Percentiles rank a stretch among this genome's conserved stretches.
These are phyloP conservation scores for Drosophila tanythrix DNA, from an alignment of 2,888 invertebrate species.

Conservation along the genomic window DNA sequence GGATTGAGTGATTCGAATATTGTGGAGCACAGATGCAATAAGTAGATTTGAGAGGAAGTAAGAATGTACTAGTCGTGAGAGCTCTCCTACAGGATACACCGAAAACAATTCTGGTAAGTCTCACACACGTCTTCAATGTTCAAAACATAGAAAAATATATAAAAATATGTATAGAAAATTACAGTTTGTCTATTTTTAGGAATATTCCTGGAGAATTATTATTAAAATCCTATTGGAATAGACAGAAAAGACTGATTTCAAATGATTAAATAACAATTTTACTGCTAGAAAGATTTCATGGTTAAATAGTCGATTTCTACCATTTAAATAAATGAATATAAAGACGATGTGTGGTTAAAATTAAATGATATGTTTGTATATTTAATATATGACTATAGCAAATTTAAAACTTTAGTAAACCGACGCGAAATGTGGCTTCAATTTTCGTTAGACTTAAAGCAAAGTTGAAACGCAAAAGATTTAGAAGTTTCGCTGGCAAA, in stretches of 20 bases:
- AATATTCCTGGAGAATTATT: not conserved
- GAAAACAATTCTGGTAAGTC: not conserved
- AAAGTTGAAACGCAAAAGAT: not conserved
- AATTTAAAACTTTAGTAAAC: not conserved
- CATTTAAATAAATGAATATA: not conserved
- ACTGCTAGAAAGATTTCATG: not conserved
- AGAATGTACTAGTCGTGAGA: not conserved
- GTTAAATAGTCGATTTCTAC: not conserved
- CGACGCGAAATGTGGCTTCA: not conserved
- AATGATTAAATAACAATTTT: not conserved
- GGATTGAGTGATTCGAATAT: not conserved
- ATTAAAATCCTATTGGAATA: not conserved
- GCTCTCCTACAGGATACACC: not conserved
- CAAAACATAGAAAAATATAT: not conserved
- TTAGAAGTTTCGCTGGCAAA: not conserved
- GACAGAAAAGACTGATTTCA: not conserved
- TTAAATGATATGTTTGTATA: not conserved
- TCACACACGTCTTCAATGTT: not conserved
- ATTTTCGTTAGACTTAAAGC: not conserved
- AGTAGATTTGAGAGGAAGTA: not conserved
- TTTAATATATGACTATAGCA: not conserved
- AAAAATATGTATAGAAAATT: not conserved
- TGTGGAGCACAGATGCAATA: not conserved
- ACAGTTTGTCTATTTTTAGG: not conserved
- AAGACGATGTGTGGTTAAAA: not conserved